Evolutionary conservation across 2,113 vertebrate species (phyloP).

Genomic region (Oryzias celebensis): DNA sequence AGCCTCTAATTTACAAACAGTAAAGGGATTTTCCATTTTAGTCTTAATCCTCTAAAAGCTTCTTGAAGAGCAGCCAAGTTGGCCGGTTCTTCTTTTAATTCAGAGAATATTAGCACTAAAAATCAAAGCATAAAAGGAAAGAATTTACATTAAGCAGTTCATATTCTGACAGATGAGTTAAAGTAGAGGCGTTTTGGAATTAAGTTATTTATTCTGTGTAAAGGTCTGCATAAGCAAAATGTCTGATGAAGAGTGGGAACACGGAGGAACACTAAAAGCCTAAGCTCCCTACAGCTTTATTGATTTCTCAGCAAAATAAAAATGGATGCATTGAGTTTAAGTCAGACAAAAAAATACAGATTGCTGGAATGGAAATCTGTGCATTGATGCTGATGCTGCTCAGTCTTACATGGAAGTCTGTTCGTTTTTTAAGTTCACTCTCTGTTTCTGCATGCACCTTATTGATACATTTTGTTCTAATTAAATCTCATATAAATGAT

Average conservation of each 20-base stretch:
- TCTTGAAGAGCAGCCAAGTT: constrained; percentile 17
- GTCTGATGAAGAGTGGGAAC: not conserved
- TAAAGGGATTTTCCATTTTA: constrained; percentile 16
- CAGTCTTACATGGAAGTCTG: not conserved
- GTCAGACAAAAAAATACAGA: not conserved
- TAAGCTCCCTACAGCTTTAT: not conserved
- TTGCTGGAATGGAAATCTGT: not conserved
- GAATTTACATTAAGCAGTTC: not conserved
- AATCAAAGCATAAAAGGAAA: not conserved
- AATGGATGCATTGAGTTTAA: not conserved
- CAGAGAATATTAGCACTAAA: not conserved
- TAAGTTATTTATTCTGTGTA: not conserved
- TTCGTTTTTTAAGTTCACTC: not conserved
- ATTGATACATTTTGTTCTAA: too few relatives aligned
- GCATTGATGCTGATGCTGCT: not conserved
- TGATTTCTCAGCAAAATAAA: not conserved
- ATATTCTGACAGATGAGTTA: not conserved
- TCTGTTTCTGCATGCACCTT: too few relatives aligned
- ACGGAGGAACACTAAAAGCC: not conserved
- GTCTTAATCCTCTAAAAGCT: constrained; percentile 47
- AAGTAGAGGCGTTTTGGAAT: not conserved
- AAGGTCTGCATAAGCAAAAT: not conserved
- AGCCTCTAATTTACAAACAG: constrained; percentile 20
- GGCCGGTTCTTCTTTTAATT: not conserved
- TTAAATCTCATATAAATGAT: too few relatives aligned